Evolutionary conservation across 2,113 vertebrate genomes (phyloP).

Genomic region (Arothron firmamentum): DNA sequence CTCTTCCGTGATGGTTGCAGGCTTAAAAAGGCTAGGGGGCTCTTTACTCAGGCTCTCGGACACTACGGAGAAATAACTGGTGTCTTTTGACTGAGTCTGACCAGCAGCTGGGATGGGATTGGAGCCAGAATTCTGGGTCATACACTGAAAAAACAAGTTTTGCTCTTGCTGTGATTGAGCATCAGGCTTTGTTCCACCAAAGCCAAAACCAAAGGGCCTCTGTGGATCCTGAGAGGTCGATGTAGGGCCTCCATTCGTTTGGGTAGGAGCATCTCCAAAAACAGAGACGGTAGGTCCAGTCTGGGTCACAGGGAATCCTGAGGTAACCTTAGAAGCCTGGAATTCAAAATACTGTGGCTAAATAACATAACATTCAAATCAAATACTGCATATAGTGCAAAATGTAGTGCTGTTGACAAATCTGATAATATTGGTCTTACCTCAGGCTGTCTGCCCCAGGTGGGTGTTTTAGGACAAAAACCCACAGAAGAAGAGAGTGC

Average conservation of each 20-base stretch:
- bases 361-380: neutral
- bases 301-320: conserved; percentile 78
- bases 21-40: conserved; percentile 74
- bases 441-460: conserved; percentile 81
- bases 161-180: conserved; percentile 78
- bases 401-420: neutral
- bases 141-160: conserved; percentile 98
- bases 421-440: conserved; percentile 72
- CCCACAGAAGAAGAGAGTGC: conserved; percentile 71
- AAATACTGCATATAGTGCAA: neutral
- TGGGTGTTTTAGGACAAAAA: conserved; percentile 77
- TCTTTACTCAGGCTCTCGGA: conserved; percentile 88
- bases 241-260: conserved; percentile 83
- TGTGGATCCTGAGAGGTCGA: conserved; percentile 75
- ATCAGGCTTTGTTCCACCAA: conserved; percentile 79
- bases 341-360: conserved; percentile 20
- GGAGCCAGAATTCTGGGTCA: conserved; percentile 87
- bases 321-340: conserved; percentile 82
- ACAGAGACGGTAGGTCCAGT: conserved; percentile 71
- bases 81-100: conserved; percentile 65
- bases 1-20: conserved; percentile 60
- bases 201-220: conserved; percentile 85
- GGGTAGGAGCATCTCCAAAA: conserved; percentile 83
- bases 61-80: conserved; percentile 87
- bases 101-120: conserved; percentile 58